Percentiles rank a stretch among this genome's conserved stretches.
These are phyloP conservation scores for Notarius lentiginosus DNA, from an alignment of 2,113 vertebrate genomes.

Conservation along the genomic window DNA sequence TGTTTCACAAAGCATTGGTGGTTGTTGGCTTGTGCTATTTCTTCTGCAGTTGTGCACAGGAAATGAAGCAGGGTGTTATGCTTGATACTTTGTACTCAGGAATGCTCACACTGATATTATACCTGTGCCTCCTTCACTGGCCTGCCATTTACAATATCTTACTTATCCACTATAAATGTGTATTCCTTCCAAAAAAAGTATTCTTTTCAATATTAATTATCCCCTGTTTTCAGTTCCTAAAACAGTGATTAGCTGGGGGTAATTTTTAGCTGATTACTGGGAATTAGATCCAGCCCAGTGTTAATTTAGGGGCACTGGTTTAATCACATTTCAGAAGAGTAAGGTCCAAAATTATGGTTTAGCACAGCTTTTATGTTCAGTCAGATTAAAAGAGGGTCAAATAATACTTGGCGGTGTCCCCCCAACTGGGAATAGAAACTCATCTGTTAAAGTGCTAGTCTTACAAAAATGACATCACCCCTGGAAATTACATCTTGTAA, in stretches of 20 bases:
- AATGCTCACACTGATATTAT: not conserved
- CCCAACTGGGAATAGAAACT: slow-evolving; percentile 71
- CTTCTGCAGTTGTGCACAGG: not conserved
- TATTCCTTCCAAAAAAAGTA: not conserved
- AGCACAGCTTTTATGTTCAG: slow-evolving; percentile 68
- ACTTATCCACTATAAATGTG: not conserved
- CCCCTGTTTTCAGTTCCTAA: slow-evolving; percentile 48
- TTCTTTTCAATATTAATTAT: not conserved
- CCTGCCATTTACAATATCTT: not conserved
- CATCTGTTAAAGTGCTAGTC: slow-evolving; percentile 60
- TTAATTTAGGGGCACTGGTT: slow-evolving; percentile 69
- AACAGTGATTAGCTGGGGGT: slow-evolving; percentile 57
- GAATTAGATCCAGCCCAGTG: slow-evolving; percentile 63
- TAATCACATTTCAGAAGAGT: slow-evolving; percentile 71
- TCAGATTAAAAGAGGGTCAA: slow-evolving; percentile 75
- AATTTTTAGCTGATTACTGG: slow-evolving; percentile 54
- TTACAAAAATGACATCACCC: too few relatives aligned
- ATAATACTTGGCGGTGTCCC: slow-evolving; percentile 42
- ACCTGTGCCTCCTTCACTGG: not conserved
- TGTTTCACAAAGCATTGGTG: not conserved
- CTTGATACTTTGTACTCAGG: not conserved
- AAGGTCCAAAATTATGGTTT: slow-evolving; percentile 71
- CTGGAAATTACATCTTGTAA: too few relatives aligned
- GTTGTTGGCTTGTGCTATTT: not conserved
- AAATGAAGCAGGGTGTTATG: not conserved